Conservation (phyloP, 2,797 vertebrate species). For the Semaprochilodus insignis region DNA sequence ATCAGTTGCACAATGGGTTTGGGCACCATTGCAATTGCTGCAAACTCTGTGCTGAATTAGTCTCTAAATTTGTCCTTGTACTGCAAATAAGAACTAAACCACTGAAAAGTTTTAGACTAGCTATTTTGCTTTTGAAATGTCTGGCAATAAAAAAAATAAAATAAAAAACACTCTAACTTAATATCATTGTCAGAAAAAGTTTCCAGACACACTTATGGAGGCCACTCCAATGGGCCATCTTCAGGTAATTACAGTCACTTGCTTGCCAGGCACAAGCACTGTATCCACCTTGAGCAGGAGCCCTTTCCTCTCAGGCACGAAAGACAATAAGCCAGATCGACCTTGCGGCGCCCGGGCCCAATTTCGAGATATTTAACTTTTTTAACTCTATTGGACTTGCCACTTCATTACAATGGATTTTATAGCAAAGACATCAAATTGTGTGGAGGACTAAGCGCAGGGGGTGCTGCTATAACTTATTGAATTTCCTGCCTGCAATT, state of each 20-base stretch:
- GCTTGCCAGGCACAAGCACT: constrained; percentile 63
- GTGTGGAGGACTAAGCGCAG: constrained; percentile 86
- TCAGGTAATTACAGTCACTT: constrained; percentile 71
- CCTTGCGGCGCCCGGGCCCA: constrained; percentile 67
- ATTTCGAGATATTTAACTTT: constrained; percentile 81
- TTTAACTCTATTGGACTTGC: constrained; percentile 83
- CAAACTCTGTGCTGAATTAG: constrained; percentile 5
- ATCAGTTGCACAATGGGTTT: not conserved
- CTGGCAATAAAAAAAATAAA: constrained; percentile 49
- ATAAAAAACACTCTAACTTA: constrained; percentile 52
- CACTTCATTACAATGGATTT: constrained; percentile 94
- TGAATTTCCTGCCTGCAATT: constrained; percentile 94
- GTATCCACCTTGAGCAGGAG: constrained; percentile 60
- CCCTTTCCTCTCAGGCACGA: constrained; percentile 64
- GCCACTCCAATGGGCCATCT: constrained; percentile 61
- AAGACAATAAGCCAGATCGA: constrained; percentile 78
- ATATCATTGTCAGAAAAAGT: constrained; percentile 46
- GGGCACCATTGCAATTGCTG: not conserved
- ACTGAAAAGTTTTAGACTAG: not conserved
- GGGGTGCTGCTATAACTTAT: constrained; percentile 91
- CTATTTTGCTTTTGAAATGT: constrained; percentile 27
- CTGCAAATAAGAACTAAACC: not conserved
- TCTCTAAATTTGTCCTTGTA: not conserved
- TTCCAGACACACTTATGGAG: constrained; percentile 57
- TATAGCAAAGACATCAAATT: constrained; percentile 94